Evolutionary conservation across 2,113 vertebrate genomes (phyloP).

Genomic region (Ptilonorhynchus violaceus): DNA sequence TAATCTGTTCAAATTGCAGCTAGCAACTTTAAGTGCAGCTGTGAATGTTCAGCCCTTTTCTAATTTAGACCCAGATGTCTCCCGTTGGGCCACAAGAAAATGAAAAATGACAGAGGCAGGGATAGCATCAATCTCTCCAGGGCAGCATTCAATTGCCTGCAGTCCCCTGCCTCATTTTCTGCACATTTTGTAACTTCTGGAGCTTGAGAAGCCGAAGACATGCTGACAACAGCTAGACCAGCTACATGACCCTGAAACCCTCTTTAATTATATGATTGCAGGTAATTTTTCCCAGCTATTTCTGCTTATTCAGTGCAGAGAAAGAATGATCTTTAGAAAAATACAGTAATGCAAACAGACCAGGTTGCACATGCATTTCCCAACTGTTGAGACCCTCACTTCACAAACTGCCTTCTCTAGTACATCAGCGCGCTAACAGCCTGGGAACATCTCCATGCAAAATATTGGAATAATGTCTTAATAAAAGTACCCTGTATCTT

Average conservation of each 20-base stretch:
- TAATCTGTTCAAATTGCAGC: not conserved
- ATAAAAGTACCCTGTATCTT: not conserved
- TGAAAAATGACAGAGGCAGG: conserved; percentile 1
- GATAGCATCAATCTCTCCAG: conserved; percentile 8
- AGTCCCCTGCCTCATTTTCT: not conserved
- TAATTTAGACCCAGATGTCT: conserved; percentile 32
- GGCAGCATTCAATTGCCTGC: not conserved
- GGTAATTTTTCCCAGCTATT: not conserved
- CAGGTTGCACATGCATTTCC: not conserved
- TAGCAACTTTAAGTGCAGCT: conserved; percentile 32
- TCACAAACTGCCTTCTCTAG: not conserved
- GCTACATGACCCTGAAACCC: not conserved
- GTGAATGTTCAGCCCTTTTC: not conserved
- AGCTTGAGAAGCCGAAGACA: not conserved
- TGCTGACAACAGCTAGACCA: not conserved
- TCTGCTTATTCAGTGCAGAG: not conserved
- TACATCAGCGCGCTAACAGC: not conserved
- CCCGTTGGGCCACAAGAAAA: not conserved
- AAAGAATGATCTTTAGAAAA: not conserved
- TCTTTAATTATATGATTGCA: not conserved
- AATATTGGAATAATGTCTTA: not conserved
- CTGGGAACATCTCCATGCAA: not conserved
- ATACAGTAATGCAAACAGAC: not conserved
- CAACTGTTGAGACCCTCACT: not conserved
- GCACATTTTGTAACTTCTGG: not conserved